Evolutionary conservation across 2,113 vertebrate genomes (phyloP), one percentile per base, ranked within the genome.

Genomic region (Mobula birostris): DNA sequence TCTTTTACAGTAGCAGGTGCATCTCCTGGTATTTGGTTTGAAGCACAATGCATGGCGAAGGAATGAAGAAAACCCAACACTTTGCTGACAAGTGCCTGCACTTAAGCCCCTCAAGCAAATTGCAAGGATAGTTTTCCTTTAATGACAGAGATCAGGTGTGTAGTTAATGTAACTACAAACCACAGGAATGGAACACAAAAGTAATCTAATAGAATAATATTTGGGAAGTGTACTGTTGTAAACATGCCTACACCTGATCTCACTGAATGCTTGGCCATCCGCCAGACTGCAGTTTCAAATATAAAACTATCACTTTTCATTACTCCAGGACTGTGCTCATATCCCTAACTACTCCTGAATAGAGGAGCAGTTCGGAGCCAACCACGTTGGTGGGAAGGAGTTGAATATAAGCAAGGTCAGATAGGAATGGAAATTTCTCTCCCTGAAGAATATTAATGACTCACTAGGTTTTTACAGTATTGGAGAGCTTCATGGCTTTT

Each of bases 161-260:
- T 19, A 88, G 58, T n/a, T 61, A 63, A 88, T 63, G 56, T 63
- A 88, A 63, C 58, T 58, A 14, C 58, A n/a, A 27, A 32, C 9
- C 83, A 29, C 83, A 63, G 83, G 56, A 63, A 88, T 29, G 83
- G 83, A 87, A 87, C 11, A 29, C 58, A 61, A 61, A 56, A 88
- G 83, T 56, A 88, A n/a, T 63, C 2, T n/a, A 63, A 63, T 88
- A 27, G 83, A 88, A 88, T 63, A 88, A 88, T 88, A 88, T 88
- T 88, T 88, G 83, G 83, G 83, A n/a, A 63, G 83, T 7, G 58
- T 29, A 63, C 27, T 8, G 11, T 63, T 29, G 58, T n/a, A 88
- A 88, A 88, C 83, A 88, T 15, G 12, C 27, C 83, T 58, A 63
- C 83, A 88, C 83, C 83, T 88, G 83, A 63, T 88, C 83, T 63